Percentiles rank a stretch among this genome's conserved stretches.
phyloP scores from a whole-genome alignment of 2,113 vertebrate species.

The Cryptotis parvus region DNA sequence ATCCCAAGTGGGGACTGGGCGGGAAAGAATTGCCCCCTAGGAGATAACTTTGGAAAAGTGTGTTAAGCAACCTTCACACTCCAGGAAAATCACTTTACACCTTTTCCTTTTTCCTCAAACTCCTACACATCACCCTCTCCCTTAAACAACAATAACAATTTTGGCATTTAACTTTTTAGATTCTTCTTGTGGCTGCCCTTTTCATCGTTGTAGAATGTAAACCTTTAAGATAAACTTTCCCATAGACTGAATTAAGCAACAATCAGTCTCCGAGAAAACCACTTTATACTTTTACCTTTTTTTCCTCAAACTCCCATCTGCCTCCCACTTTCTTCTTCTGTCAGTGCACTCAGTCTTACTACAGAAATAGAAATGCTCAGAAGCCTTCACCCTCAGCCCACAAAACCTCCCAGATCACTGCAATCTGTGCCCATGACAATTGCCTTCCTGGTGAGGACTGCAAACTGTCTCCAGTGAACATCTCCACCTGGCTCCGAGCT shows the following conservation, averaged over 20 bases:
- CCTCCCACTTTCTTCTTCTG: not conserved
- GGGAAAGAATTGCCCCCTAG: not conserved
- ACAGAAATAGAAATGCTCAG: not conserved
- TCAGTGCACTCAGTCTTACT: not conserved
- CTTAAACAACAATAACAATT: no score
- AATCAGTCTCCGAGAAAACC: not conserved
- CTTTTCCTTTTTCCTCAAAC: not conserved
- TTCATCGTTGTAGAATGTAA: no score
- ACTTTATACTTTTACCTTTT: not conserved
- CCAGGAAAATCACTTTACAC: not conserved
- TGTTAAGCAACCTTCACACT: not conserved
- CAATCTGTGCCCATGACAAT: not conserved
- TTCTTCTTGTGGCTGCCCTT: no score
- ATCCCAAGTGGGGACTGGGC: not conserved
- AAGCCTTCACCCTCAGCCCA: not conserved
- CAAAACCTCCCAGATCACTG: not conserved
- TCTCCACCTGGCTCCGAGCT: not conserved
- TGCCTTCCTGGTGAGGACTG: not conserved
- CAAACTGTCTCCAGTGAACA: not conserved
- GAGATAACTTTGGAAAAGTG: conserved; percentile 1
- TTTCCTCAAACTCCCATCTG: not conserved
- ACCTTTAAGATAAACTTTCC: not conserved
- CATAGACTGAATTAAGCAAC: not conserved
- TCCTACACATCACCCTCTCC: not conserved
- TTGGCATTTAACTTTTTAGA: no score